Evolutionary conservation across 1,140 invertebrate genomes (phyloP), one percentile per base, ranked within the genome.

Genomic region (Teleopsis dalmanni): DNA sequence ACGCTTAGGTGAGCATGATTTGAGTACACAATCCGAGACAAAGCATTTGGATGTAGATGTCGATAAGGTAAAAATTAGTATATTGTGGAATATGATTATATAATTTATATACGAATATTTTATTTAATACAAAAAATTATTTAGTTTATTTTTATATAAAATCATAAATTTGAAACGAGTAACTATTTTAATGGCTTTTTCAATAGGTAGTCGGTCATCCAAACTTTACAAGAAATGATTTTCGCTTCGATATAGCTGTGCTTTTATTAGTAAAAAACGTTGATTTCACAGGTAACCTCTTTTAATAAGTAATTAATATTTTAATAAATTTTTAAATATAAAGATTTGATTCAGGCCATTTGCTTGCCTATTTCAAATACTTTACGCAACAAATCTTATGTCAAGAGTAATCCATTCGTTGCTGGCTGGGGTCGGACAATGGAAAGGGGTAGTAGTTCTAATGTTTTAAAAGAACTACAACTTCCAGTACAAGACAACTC

Each of bases 401-500:
- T 63, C 19, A 38, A 44, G 26, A 76, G 50, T 59, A 86, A 81
- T 72, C 48, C 66, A 73, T 51, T 82, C 88, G 76, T 88, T 1
- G 83, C 83, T 22, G 88, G 88, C 13, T 91, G 87, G 88, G 88
- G 87, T 41, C 72, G 50, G 47, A 65, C 57, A 1, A 50, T 57
- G 53, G 54, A 57, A 57, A 62, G 54, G 6, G 86, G 84, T 14
- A 76, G 81, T 13, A 72, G 79, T 4, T 79, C 82, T 34, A 61
- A 65, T 1, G 61, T 65, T 8, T 68, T 92, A 1, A 78, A 83
- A 58, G 78, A 86, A 50, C 70, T 83, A 13, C 81, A 84, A 60
- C 8, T 46, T 34, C 44, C 44, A 2, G n/a, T 46, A 18, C 21
- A 34, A 3, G 7, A 2, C 25, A 46, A 46, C 18, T 6, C 13